Conservation (phyloP, 2,888 invertebrate genomes). For the Ferdinandea cuprea region DNA sequence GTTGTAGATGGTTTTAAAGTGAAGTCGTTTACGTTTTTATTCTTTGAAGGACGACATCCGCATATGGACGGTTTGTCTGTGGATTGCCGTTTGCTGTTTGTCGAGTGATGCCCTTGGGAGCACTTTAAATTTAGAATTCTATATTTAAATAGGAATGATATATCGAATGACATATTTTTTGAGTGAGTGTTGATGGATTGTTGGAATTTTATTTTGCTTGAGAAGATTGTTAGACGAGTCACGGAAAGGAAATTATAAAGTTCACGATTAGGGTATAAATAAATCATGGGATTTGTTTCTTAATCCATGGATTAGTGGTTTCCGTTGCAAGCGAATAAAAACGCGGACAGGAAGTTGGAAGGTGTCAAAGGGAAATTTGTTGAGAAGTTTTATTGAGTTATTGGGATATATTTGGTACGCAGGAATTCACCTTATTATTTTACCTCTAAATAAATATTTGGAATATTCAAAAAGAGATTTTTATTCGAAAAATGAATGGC, state of each 20-base stretch:
- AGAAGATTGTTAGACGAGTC: background rate
- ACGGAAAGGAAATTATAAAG: constrained; percentile 6
- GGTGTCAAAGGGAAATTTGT: constrained; percentile 12
- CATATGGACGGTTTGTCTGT: constrained; percentile 44
- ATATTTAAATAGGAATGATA: constrained; percentile 56
- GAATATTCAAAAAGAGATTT: too few relatives aligned
- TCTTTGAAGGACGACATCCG: constrained; percentile 11
- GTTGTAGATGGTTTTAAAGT: constrained; percentile 28
- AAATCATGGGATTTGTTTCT: constrained; percentile 19
- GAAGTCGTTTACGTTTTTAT: constrained; percentile 6
- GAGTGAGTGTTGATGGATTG: constrained; percentile 66
- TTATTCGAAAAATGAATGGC: too few relatives aligned
- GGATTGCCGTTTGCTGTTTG: constrained; percentile 49
- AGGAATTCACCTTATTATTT: too few relatives aligned
- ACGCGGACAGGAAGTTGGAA: constrained; percentile 12
- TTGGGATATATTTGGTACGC: too few relatives aligned
- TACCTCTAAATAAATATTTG: too few relatives aligned
- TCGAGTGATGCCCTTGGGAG: constrained; percentile 65
- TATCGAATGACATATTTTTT: constrained; percentile 63
- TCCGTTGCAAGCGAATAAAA: background rate
- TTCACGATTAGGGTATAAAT: constrained; percentile 16
- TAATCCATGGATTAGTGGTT: constrained; percentile 18
- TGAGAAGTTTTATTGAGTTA: too few relatives aligned
- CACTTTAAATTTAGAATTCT: constrained; percentile 59
- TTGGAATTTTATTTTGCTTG: constrained; percentile 32